Conservation (phyloP, 2,888 invertebrate genomes). For the Ophonus ardosiacus region DNA sequence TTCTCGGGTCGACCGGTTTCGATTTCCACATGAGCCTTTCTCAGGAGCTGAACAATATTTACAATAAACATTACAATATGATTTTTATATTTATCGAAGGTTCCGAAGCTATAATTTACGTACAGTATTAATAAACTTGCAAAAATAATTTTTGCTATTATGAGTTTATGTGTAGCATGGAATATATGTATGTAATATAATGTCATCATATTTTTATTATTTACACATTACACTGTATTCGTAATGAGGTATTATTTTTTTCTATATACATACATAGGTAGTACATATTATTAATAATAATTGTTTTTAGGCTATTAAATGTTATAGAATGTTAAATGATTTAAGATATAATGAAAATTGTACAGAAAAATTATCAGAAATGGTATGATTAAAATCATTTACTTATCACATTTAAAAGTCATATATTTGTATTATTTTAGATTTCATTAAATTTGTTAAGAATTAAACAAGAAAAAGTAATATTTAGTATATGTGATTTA, state of each 20-base stretch:
- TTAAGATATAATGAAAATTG: background rate
- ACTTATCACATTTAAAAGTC: too few species aligned
- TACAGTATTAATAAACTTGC: too few species aligned
- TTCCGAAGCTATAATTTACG: background rate
- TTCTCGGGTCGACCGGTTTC: too few species aligned
- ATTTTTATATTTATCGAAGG: too few species aligned
- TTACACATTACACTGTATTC: too few species aligned
- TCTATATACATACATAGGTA: background rate
- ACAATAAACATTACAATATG: too few species aligned
- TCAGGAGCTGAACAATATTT: too few species aligned
- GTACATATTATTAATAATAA: background rate
- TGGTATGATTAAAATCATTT: background rate
- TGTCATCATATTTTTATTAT: too few species aligned
- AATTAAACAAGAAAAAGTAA: constrained; percentile 15
- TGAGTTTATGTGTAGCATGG: background rate
- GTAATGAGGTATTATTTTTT: background rate
- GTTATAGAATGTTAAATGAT: background rate
- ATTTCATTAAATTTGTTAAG: background rate
- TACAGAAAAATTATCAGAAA: background rate
- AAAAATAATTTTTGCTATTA: background rate
- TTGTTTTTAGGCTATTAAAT: constrained; percentile 14
- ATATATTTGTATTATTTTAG: constrained; percentile 1
- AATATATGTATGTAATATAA: background rate
- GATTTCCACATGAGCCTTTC: too few species aligned
- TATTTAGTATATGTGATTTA: background rate